Evolutionary conservation across 2,888 invertebrate species (phyloP), one percentile per base, ranked within the genome.

Genomic region (Agriotes lineatus): DNA sequence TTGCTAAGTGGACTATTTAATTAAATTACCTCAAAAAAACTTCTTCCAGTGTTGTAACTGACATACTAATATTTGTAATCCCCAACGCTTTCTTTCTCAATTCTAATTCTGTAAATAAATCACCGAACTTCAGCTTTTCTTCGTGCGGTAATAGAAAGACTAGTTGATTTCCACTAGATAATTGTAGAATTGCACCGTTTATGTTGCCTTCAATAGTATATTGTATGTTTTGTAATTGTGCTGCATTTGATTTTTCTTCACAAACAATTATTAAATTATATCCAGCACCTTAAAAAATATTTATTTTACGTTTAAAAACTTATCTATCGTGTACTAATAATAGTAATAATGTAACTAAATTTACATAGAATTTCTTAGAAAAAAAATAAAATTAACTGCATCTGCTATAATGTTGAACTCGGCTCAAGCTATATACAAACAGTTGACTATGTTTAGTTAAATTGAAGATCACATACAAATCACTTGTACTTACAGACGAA

Each of bases 31-130:
- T 93, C 56, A 96, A 82, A 82, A 96, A 96, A 1, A 98, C 96
- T 83, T 97, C 96, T 82, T 98, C 97, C 78, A 98, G 87, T 0
- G 96, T 96, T 0, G 96, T 95, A 14, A 95, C 89, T 0, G 95
- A 93, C 0, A 96, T 89, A 0, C 95, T 93, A 66, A 96, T 92
- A 5, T 92, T 90, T 5, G 74, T 87, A 44, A 97, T 90, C 0
- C 90, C 90, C 12, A 95, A 84, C 2, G 85, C 79, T 0, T 83
- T 79, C 73, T 87, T 88, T 10, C 85, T 81, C 0, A 74, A 66
- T 81, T 96, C 95, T 37, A 96, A 79, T 1, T 84, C 80, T 1
- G 86, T 81, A 77, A 96, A 89, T 67, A 94, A 82, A 14, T 83
- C 75, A 0, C 91, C 87, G 80, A 93, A 91, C 37, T 85, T 81